These are phyloP conservation scores for Emydoidea blandingii DNA, from an alignment of 2,797 vertebrate species.

Conservation along the genomic window DNA sequence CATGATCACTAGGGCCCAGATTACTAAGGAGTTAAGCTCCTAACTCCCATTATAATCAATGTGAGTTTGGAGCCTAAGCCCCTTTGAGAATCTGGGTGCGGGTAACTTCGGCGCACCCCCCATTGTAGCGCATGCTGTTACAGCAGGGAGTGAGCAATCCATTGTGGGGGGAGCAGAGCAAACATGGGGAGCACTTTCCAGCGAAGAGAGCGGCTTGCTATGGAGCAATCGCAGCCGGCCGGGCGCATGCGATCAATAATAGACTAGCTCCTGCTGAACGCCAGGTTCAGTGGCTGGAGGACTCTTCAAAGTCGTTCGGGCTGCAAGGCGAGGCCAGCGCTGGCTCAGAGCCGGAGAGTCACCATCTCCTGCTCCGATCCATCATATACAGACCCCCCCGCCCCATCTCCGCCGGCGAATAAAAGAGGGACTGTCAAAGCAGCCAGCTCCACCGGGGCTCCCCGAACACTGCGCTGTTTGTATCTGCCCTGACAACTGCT, in stretches of 20 bases:
- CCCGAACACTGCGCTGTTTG: slow-evolving; percentile 28
- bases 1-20: not conserved
- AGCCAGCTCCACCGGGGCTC: not conserved
- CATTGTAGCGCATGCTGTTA: too few relatives aligned
- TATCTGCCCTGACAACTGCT: slow-evolving; percentile 19
- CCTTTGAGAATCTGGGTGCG: too few relatives aligned
- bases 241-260: too few relatives aligned
- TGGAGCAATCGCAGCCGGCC: too few relatives aligned
- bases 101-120: too few relatives aligned
- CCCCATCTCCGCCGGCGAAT: not conserved
- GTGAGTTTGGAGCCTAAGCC: not conserved
- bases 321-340: not conserved
- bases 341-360: not conserved
- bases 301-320: not conserved
- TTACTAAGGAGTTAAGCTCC: too few relatives aligned
- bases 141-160: too few relatives aligned
- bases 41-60: not conserved
- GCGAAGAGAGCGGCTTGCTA: too few relatives aligned
- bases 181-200: too few relatives aligned
- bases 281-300: not conserved
- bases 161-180: too few relatives aligned
- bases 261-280: not conserved
- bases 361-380: slow-evolving; percentile 3
- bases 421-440: slow-evolving; percentile 41
- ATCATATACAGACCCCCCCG: not conserved